Conservation (phyloP, 2,113 vertebrate species). For the Heloderma charlesbogerti region DNA sequence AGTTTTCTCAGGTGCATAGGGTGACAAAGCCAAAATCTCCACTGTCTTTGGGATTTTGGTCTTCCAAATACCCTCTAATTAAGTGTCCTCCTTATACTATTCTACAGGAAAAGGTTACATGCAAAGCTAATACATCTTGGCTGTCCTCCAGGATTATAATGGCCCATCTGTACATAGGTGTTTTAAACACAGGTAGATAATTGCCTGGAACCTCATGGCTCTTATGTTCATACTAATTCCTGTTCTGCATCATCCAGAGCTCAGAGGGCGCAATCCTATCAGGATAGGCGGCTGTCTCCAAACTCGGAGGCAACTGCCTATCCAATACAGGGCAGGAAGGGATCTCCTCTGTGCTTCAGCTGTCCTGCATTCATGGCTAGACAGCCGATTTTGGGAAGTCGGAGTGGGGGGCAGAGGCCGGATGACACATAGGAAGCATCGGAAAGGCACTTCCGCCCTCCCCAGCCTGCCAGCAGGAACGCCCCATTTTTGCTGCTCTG, state of each 20-base stretch:
- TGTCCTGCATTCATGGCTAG: no score
- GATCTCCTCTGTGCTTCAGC: no score
- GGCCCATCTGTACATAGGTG: background rate
- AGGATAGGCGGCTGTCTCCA: no score
- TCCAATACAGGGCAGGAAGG: no score
- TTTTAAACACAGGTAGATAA: slow-evolving; percentile 2
- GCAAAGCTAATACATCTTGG: background rate
- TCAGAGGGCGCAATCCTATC: no score
- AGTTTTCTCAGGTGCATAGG: background rate
- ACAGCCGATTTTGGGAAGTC: no score
- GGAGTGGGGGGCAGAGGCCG: no score
- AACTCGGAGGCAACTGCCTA: no score
- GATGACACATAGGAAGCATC: no score
- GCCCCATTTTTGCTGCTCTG: no score
- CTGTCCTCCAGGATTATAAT: background rate
- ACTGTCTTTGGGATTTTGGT: background rate
- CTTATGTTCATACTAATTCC: background rate
- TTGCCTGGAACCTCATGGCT: background rate
- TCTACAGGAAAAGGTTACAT: background rate
- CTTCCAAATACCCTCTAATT: background rate
- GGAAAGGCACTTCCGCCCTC: no score
- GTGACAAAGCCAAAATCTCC: background rate
- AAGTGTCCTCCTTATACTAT: background rate
- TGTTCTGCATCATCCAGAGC: background rate
- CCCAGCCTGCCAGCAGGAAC: no score